Base-by-base conservation (phyloP, 37 sponge, comb jelly and placozoan species). In the Chondrosia reniformis region DNA sequence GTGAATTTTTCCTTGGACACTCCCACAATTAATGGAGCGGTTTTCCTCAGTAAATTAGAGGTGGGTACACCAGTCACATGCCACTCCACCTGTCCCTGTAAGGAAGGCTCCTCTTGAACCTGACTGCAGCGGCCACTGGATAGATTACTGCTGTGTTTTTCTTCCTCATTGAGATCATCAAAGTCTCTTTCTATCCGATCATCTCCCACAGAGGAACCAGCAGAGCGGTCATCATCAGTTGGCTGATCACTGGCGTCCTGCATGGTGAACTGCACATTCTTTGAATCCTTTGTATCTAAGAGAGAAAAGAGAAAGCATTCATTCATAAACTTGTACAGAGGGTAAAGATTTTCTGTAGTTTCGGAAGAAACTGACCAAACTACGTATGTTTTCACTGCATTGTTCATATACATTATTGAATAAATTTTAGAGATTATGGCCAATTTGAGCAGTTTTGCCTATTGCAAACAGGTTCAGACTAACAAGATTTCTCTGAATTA, bases 161-260 rank as follows among this genome's bases (percentile, higher is more conserved):
- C 72, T 43, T 38, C 42, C 44, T 69, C 72, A 39, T 66, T 39
- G 8, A 59, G n/a, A 77, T 56, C 52, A 33, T 41, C 65, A 66
- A 79, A 79, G 63, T 79, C 79, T 12, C 65, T 32, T 34, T 63
- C 31, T 64, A 79, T 79, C 37, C 55, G 34, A 2, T 65, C 66
- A 45, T 62, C 72, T 21, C 44, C 72, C 4, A 44, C 39, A 21
- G 72, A 44, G 2, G 72, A 43, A 25, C 72, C 72, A 3, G 72
- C 44, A 21, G 72, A 69, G 22, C 25, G 41, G 22, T 69, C 72
- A 5, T 36, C 41, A 2, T 38, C 72, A 9, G 72, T 69, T 36
- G 42, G 37, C 43, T 69, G n/a, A 1, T 41, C 39, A 40, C n/a
- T 3, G 27, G 58, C n/a, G 6, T 56, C 58, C 58, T 56, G 27